Percentiles rank a stretch among this genome's conserved stretches.
Evolutionary conservation across 2,113 vertebrate genomes (phyloP).

Genomic region (Raja brachyura): DNA sequence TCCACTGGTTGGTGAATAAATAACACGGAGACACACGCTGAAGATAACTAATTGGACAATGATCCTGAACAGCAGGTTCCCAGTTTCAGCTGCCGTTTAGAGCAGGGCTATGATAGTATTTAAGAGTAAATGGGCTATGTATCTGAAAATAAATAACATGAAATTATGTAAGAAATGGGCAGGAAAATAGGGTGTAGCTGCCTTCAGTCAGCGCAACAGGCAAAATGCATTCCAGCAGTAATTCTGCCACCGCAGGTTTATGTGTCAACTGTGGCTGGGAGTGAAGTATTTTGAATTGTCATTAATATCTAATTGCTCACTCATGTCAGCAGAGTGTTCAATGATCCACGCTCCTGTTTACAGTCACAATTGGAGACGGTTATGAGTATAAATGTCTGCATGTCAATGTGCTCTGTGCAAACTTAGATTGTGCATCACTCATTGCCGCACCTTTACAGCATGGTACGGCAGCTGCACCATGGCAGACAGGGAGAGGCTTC

Average conservation of each 20-base stretch:
- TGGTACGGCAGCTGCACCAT: no score
- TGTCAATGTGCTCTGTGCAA: not conserved
- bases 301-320: no score
- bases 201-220: not conserved
- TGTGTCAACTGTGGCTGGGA: not conserved
- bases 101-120: not conserved
- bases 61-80: not conserved
- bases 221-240: not conserved
- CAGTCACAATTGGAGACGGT: not conserved
- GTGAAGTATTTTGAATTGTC: not conserved
- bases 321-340: not conserved
- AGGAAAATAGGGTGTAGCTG: not conserved
- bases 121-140: not conserved
- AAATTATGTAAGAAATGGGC: not conserved
- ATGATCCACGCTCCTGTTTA: not conserved
- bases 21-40: not conserved
- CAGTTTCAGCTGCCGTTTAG: not conserved
- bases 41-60: not conserved
- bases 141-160: not conserved
- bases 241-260: not conserved
- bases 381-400: not conserved
- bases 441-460: conserved; percentile 87
- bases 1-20: not conserved
- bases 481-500: no score
- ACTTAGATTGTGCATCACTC: conserved; percentile 86